phyloP scores from a whole-genome alignment of 2,888 invertebrate genomes.

The Drosophila neotestacea region DNA sequence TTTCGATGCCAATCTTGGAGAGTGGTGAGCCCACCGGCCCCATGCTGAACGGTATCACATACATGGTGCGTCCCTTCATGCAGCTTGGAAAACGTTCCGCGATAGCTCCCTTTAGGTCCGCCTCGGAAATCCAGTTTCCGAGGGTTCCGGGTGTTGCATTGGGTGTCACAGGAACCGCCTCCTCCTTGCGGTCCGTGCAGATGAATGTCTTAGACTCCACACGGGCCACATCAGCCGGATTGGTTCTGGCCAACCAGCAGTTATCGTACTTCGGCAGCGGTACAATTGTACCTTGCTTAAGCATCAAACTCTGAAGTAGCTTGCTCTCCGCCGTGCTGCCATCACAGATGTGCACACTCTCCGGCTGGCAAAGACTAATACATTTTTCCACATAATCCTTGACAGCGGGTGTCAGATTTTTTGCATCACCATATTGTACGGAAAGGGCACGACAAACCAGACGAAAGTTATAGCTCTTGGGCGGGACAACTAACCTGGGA shows the following conservation, averaged over 20 bases:
- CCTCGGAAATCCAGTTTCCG: constrained; percentile 96
- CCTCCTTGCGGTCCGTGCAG: constrained; percentile 91
- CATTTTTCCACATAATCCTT: constrained; percentile 92
- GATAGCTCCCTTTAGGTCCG: constrained; percentile 92
- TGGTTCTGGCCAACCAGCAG: constrained; percentile 97
- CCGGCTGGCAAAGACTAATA: constrained; percentile 93
- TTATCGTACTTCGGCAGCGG: constrained; percentile 95
- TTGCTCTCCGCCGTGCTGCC: constrained; percentile 94
- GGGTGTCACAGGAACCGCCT: constrained; percentile 92
- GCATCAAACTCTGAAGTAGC: constrained; percentile 90
- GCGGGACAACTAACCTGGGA: constrained; percentile 36
- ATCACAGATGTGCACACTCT: constrained; percentile 95
- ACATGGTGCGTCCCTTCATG: constrained; percentile 98
- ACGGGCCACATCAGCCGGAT: constrained; percentile 98
- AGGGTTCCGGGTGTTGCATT: constrained; percentile 93
- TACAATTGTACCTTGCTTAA: constrained; percentile 91
- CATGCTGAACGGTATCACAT: constrained; percentile 99
- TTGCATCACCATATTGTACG: constrained; percentile 85
- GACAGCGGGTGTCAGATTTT: constrained; percentile 85
- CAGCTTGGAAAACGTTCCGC: constrained; percentile 94
- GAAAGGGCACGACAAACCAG: constrained; percentile 67
- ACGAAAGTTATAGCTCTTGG: constrained; percentile 61
- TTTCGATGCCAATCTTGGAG: constrained; percentile 98
- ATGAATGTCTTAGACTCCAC: constrained; percentile 99
- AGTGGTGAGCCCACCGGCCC: constrained; percentile 98